Percentiles rank a stretch among this genome's conserved stretches.
These are phyloP conservation scores for Spinus olivaceus DNA, from an alignment of 2,797 vertebrate species.

Conservation along the genomic window DNA sequence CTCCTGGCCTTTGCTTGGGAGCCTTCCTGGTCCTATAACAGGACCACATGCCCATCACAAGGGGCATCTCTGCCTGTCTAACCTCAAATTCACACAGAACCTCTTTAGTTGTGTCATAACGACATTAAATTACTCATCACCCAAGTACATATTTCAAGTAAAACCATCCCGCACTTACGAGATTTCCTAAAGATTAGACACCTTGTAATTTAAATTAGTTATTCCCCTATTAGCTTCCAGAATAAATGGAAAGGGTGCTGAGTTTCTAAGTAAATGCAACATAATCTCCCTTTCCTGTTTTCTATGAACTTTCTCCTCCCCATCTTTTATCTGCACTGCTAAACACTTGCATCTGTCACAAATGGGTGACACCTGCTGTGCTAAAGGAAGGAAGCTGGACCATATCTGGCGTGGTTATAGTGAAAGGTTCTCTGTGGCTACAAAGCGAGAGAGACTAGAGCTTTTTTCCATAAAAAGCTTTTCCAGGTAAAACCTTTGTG, in stretches of 20 bases:
- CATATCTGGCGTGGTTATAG: constrained; percentile 25
- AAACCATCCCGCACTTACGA: background rate
- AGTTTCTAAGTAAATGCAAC: constrained; percentile 49
- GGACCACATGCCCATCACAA: fast-evolving
- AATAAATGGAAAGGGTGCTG: constrained; percentile 32
- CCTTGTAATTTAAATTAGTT: constrained; percentile 2
- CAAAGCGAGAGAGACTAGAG: background rate
- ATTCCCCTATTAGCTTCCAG: background rate
- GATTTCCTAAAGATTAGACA: background rate
- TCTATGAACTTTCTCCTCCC: constrained; percentile 58
- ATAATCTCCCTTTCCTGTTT: constrained; percentile 33
- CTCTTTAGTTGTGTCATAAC: background rate
- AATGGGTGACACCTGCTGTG: background rate
- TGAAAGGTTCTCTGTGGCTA: constrained; percentile 33
- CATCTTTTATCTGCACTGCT: constrained; percentile 26
- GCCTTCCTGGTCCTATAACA: background rate
- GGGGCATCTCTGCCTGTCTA: background rate
- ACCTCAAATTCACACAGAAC: background rate
- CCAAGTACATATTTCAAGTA: background rate
- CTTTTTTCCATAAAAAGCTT: background rate
- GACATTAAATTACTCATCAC: background rate
- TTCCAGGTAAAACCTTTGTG: background rate
- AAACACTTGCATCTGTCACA: background rate
- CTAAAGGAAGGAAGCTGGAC: constrained; percentile 62
- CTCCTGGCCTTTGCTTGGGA: background rate